A percentile compares a stretch with the other conserved stretches of the same genome.
Conservation (phyloP, 2,888 invertebrate genomes). For the Nebria brevicollis region DNA sequence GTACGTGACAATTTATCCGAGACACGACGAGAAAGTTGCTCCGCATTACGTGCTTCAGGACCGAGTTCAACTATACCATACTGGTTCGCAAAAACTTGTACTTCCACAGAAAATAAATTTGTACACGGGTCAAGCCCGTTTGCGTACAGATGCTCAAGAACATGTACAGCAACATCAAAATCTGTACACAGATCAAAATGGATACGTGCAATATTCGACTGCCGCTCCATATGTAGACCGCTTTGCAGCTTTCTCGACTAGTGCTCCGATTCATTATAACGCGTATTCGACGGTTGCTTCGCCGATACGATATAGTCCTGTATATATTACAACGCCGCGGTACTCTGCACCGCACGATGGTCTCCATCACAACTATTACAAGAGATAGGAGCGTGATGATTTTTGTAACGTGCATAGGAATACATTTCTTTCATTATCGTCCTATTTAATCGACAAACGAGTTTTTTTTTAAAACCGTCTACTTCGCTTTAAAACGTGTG, state of each 20-base stretch:
- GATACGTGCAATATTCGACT: not conserved
- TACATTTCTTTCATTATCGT: slow-evolving; percentile 35
- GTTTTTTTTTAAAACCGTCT: too few relatives aligned
- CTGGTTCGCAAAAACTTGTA: slow-evolving; percentile 13
- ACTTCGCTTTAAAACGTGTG: too few relatives aligned
- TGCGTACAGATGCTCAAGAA: not conserved
- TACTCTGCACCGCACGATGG: slow-evolving; percentile 8
- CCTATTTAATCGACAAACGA: not conserved
- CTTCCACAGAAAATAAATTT: not conserved
- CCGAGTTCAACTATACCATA: not conserved
- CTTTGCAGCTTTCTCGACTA: not conserved
- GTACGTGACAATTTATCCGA: slow-evolving; percentile 36
- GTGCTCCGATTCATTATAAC: not conserved
- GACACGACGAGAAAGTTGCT: not conserved
- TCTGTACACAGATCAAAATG: too few relatives aligned
- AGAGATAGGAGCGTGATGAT: not conserved
- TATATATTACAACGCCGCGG: slow-evolving; percentile 50
- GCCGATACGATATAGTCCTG: slow-evolving; percentile 43
- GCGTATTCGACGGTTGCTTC: slow-evolving; percentile 8
- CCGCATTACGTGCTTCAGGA: slow-evolving; percentile 4
- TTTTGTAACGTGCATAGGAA: slow-evolving; percentile 20
- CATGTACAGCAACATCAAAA: not conserved
- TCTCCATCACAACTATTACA: not conserved
- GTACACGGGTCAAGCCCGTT: not conserved
- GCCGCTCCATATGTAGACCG: not conserved